phyloP scores from a whole-genome alignment of 2,888 invertebrate genomes.

The Cheilosia vulpina region DNA sequence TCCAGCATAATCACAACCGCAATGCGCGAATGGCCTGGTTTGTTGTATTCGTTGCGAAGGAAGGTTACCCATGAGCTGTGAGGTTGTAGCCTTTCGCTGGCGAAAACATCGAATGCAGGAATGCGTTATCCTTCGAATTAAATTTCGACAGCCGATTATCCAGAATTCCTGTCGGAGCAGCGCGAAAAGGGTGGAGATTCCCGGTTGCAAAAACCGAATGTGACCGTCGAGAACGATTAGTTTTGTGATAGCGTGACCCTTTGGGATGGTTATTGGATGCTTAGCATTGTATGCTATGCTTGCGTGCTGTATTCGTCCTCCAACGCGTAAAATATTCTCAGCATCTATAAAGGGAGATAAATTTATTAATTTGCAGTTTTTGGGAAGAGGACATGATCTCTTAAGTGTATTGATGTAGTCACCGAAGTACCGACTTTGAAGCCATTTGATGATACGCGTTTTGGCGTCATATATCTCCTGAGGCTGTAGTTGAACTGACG shows the following conservation, averaged over 20 bases:
- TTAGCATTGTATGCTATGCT: neutral
- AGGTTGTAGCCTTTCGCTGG: neutral
- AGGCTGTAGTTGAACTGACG: neutral
- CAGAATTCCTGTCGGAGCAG: neutral
- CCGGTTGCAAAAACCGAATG: neutral
- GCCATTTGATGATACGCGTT: neutral
- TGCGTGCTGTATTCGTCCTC: neutral
- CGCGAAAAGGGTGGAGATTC: slow-evolving; percentile 1
- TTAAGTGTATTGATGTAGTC: neutral
- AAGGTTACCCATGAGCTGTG: neutral
- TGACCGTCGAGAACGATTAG: slow-evolving; percentile 6
- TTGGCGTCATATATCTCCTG: neutral
- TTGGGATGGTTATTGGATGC: neutral
- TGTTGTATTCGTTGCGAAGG: neutral
- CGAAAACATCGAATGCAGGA: neutral
- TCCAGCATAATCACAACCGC: neutral
- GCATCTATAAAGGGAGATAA: neutral
- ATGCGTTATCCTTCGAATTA: slow-evolving; percentile 3
- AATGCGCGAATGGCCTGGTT: neutral
- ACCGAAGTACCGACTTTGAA: neutral
- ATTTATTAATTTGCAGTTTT: neutral
- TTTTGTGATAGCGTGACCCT: slow-evolving; percentile 5
- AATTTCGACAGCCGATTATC: neutral
- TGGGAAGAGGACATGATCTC: neutral
- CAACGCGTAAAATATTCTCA: neutral